Evolutionary conservation across 1,140 invertebrate species (phyloP), one percentile per base, ranked within the genome.

Genomic region (Paracyclopina nana): DNA sequence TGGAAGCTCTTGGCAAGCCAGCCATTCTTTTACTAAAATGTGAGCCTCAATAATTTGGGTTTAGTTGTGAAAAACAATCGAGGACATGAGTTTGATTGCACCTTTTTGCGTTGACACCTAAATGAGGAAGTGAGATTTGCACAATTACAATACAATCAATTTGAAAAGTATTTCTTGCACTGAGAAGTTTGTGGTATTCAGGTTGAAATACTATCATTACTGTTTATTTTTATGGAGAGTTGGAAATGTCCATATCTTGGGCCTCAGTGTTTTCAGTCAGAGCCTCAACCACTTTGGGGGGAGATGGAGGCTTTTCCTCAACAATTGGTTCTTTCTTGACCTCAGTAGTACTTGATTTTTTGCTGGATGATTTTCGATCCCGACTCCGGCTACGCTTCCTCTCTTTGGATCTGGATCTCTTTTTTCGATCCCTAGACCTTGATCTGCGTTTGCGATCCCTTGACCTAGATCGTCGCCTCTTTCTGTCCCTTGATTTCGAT

Each of bases 231-330:
- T 42, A 57, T 27, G 56, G 56, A 44, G 56, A 58, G 22, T 57
- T 57, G 16, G 70, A 72, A 57, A 72, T 72, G 59, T 72, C 70
- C 70, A 72, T 72, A 58, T 72, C 71, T 59, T 72, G 69, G 22
- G 68, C 69, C 55, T 16, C 57, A 55, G 24, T 42, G 46, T 12
- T 34, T 38, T 22, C 25, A 9, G 8, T 54, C 41, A 1, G 25
- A 41, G 11, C 42, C 28, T 24, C 16, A 12, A 30, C 24, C 29
- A 20, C n/a, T 38, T 20, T 53, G 41, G 1, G 16, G 50, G 4
- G 43, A 45, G 2, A 26, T 26, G 12, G 12, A n/a, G n/a, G 12
- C n/a, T 31, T 31, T 31, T n/a, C 12, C 30, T 31, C 30, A 12
- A 12, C 30, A n/a, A 31, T 26, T 20, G 14, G n/a, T 9, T 42